Base-by-base conservation (phyloP, 2,888 invertebrate genomes). In the Troides oblongomaculatus region DNA sequence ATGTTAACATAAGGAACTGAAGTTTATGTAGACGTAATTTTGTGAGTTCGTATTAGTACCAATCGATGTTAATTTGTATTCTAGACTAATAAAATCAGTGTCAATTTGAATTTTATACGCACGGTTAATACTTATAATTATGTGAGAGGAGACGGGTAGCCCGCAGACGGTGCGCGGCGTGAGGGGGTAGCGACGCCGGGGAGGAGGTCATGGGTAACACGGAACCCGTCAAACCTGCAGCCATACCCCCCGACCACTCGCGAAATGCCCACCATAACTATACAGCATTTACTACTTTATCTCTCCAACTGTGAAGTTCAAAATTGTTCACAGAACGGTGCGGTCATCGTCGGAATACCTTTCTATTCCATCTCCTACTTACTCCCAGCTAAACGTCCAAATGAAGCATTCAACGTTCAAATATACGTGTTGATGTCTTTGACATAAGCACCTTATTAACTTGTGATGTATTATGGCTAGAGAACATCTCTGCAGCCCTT, bases 191-290 rank as follows among this genome's bases (percentile, higher is more conserved):
- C 69, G 77, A 76, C 77, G 69, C 76, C 73, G 72, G 75, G 80
- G 78, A 79, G 81, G 77, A 75, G 72, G 75, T 73, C 69, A 75
- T 76, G 90, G 76, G 91, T 91, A 91, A 91, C 90, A 91, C 91
- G 87, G 91, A 91, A 89, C 91, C 91, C 81, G 91, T 90, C 89
- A 83, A 83, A 90, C 90, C 86, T 88, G 89, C 87, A 84, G 79
- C 83, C 82, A 82, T 69, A 69, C 83, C 79, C 83, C 84, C 77
- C 80, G 77, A 81, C 81, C 78, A 81, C 84, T 88, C 86, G 91
- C 91, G 85, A 90, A 91, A 90, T 90, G 83, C 86, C 83, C 78
- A 71, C 63, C 71, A 39, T 69, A 39, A 6, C 8, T 39, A 7
- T 39, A 39, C 10, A 10, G 10, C 10, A 39, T 39, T 39, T 39